Evolutionary conservation across 2,888 invertebrate species (phyloP).

Genomic region (Cheilosia scutellata): DNA sequence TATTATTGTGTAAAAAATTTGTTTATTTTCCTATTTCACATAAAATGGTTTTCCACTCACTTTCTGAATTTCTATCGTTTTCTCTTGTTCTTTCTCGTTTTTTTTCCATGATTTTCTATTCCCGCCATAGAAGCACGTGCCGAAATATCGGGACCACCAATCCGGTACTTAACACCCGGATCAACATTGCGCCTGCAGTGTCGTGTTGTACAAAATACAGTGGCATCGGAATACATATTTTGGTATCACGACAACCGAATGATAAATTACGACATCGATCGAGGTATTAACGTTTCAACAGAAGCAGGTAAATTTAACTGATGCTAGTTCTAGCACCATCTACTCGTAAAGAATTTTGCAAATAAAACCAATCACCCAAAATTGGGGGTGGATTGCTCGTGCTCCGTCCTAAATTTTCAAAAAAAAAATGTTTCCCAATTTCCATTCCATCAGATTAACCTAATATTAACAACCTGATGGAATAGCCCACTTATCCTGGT

Average conservation of each 20-base stretch:
- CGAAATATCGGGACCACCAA: slow-evolving; percentile 93
- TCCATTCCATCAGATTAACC: background rate
- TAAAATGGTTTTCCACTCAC: slow-evolving; percentile 47
- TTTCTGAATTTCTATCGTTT: slow-evolving; percentile 56
- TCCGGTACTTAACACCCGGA: slow-evolving; percentile 94
- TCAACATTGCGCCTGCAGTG: slow-evolving; percentile 93
- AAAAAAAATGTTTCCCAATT: slow-evolving; percentile 1
- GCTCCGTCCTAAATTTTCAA: background rate
- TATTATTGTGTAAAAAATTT: background rate
- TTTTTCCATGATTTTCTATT: slow-evolving; percentile 38
- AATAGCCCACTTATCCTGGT: slow-evolving; percentile 1
- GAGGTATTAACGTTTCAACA: slow-evolving; percentile 94
- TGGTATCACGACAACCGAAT: slow-evolving; percentile 96
- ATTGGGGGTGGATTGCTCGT: background rate
- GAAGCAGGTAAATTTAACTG: slow-evolving; percentile 87
- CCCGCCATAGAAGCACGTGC: slow-evolving; percentile 90
- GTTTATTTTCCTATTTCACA: slow-evolving; percentile 1
- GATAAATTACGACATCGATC: slow-evolving; percentile 95
- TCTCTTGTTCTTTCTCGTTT: background rate
- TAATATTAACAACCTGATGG: background rate
- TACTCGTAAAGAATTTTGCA: slow-evolving; percentile 7
- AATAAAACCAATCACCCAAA: slow-evolving; percentile 18
- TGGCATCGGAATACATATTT: slow-evolving; percentile 92
- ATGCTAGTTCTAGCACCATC: background rate
- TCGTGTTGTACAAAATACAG: slow-evolving; percentile 92